phyloP scores from a whole-genome alignment of 2,888 invertebrate genomes.

The Agrochola litura region DNA sequence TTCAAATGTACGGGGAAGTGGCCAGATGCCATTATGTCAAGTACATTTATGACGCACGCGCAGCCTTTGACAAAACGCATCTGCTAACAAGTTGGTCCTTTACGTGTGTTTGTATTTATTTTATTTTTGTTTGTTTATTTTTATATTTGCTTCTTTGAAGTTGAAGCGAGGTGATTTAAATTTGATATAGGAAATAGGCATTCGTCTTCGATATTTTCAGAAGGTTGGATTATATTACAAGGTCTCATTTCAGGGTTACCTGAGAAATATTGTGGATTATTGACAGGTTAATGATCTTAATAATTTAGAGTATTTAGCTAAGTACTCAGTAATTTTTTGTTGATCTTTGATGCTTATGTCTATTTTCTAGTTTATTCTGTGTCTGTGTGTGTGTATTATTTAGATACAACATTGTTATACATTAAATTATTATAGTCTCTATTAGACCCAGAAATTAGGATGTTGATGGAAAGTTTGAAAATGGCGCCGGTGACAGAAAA shows the following conservation, averaged over 20 bases:
- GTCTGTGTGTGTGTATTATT: too few species aligned
- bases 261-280: neutral
- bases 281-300: slow-evolving; percentile 23
- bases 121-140: slow-evolving; percentile 55
- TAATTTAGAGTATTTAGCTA: slow-evolving; percentile 4
- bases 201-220: slow-evolving; percentile 15
- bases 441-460: neutral
- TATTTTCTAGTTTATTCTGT: neutral
- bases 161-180: slow-evolving; percentile 35
- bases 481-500: neutral
- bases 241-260: slow-evolving; percentile 6
- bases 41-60: slow-evolving; percentile 76
- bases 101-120: slow-evolving; percentile 43
- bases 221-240: slow-evolving; percentile 32
- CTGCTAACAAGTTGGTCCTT: slow-evolving; percentile 69
- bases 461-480: neutral
- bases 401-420: too few species aligned
- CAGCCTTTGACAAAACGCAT: slow-evolving; percentile 71
- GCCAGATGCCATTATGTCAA: slow-evolving; percentile 73
- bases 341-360: neutral
- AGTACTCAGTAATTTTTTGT: neutral
- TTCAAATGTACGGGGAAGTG: slow-evolving; percentile 59
- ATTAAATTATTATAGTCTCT: neutral
- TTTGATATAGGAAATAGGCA: slow-evolving; percentile 33
- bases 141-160: slow-evolving; percentile 48